These are phyloP conservation scores for Cryptotis parvus DNA, from an alignment of 2,113 vertebrate species.

Conservation along the genomic window DNA sequence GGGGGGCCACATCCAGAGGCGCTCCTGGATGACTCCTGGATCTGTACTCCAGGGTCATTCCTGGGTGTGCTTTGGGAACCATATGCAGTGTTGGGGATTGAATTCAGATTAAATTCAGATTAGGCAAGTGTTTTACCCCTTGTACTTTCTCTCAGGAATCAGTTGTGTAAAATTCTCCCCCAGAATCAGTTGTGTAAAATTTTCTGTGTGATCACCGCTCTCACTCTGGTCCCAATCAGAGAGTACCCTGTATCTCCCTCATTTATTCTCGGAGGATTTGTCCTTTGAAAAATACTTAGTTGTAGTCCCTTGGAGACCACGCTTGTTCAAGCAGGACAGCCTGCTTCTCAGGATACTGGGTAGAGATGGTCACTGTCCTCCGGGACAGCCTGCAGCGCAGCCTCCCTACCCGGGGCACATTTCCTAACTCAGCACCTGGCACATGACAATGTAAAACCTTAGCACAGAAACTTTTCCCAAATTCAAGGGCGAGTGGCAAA, in stretches of 20 bases:
- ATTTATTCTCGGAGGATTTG: not conserved
- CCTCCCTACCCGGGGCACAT: not conserved
- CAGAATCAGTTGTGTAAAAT: not conserved
- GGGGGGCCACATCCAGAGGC: no score
- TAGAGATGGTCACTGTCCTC: not conserved
- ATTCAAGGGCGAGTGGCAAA: not conserved
- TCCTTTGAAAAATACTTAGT: not conserved
- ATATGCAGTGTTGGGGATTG: no score
- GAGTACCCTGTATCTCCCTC: not conserved
- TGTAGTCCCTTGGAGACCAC: not conserved
- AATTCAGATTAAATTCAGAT: no score
- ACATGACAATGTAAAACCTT: not conserved
- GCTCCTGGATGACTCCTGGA: no score
- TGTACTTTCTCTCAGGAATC: no score
- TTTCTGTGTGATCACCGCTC: not conserved
- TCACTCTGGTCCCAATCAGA: conserved; percentile 19
- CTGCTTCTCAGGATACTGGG: not conserved
- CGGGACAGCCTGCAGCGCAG: not conserved
- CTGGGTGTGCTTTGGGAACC: no score
- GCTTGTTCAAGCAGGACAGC: not conserved
- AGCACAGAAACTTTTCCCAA: not conserved
- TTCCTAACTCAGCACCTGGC: not conserved
- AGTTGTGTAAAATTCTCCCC: conserved; percentile 1
- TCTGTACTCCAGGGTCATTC: no score
- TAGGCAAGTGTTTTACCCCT: no score